Evolutionary conservation across 2,113 vertebrate genomes (phyloP).

Genomic region (Drymodes brunneopygia): DNA sequence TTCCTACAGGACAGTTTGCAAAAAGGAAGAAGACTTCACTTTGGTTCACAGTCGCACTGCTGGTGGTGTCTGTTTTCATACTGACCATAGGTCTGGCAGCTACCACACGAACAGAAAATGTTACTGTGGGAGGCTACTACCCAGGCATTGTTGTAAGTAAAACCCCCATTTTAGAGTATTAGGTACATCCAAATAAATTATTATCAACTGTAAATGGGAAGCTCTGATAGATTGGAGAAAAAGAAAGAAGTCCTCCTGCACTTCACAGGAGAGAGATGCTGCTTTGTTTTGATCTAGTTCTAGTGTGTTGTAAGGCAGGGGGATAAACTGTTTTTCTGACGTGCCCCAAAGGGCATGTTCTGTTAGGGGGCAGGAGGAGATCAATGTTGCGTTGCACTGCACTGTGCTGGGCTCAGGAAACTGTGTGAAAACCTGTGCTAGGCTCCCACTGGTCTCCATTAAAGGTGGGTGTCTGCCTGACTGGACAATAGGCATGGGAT

Average conservation of each 20-base stretch:
- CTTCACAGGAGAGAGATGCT: neutral
- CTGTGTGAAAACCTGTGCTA: neutral
- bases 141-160: constrained; percentile 91
- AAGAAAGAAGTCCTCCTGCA: neutral
- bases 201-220: neutral
- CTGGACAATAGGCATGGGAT: neutral
- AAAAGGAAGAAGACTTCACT: constrained; percentile 83
- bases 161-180: neutral
- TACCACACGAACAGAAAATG: constrained; percentile 88
- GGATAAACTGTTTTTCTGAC: neutral
- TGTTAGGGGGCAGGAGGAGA: neutral
- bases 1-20: constrained; percentile 73
- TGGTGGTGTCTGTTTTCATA: constrained; percentile 80
- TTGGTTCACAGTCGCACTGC: constrained; percentile 81
- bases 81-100: constrained; percentile 85
- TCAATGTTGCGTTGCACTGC: neutral
- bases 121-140: constrained; percentile 90
- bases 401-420: neutral
- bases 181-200: neutral
- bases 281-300: neutral
- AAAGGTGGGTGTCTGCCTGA: neutral
- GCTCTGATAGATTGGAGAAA: neutral
- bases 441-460: neutral
- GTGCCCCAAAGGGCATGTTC: neutral
- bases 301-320: neutral